Conservation (phyloP, 2,797 vertebrate genomes). For the Paratrypauchen microcephalus region DNA sequence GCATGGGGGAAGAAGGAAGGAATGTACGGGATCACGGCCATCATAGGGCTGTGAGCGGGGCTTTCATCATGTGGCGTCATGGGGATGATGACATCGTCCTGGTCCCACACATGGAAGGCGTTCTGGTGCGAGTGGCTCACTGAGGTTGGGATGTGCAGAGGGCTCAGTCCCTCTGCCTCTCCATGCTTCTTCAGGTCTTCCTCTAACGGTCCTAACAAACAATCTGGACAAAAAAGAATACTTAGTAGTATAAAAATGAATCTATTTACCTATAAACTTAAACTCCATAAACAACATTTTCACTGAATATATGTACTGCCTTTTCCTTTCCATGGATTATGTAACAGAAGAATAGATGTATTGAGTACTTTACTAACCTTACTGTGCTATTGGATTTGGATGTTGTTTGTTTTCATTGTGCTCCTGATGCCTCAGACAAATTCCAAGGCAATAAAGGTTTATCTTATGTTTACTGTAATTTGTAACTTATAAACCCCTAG, state of each 20-base stretch:
- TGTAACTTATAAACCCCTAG: too few species aligned
- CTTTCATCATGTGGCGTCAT: conserved; percentile 42
- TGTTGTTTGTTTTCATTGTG: too few species aligned
- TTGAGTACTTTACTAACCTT: too few species aligned
- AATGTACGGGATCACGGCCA: conserved; percentile 72
- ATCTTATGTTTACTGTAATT: too few species aligned
- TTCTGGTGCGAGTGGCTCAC: conserved; percentile 71
- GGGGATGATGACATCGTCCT: conserved; percentile 75
- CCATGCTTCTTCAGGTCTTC: conserved; percentile 60
- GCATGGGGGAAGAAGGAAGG: conserved; percentile 70
- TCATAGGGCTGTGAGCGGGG: conserved; percentile 64
- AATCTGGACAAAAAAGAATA: conserved; percentile 63
- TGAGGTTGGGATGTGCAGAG: conserved; percentile 52
- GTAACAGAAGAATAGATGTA: too few species aligned
- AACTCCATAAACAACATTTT: too few species aligned
- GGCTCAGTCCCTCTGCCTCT: conserved; percentile 41
- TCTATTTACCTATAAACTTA: neutral
- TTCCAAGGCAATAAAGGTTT: too few species aligned
- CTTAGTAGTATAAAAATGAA: neutral
- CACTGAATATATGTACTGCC: too few species aligned
- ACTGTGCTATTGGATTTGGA: too few species aligned
- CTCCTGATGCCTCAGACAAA: too few species aligned
- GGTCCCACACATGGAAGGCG: conserved; percentile 79
- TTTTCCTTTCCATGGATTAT: too few species aligned
- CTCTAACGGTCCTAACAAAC: conserved; percentile 75